Percentiles rank a stretch among this genome's conserved stretches.
Evolutionary conservation across 1,140 invertebrate species (phyloP).

Genomic region (Oncopeltus fasciatus): DNA sequence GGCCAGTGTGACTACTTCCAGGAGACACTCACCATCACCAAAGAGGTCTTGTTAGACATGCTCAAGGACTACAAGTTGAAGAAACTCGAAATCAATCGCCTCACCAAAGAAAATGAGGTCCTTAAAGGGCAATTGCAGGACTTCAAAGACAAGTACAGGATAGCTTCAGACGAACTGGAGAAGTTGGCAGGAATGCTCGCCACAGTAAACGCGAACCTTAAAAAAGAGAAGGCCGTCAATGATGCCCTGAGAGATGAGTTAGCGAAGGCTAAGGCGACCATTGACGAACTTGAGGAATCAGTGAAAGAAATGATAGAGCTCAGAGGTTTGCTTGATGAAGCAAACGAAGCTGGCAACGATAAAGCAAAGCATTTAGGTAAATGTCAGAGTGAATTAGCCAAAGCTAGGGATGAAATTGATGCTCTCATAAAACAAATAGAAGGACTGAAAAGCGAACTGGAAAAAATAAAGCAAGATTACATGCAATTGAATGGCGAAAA

Average conservation of each 20-base stretch:
- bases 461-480: not conserved
- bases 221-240: constrained; percentile 1
- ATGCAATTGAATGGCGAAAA: not conserved
- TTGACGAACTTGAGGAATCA: not conserved
- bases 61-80: constrained; percentile 5
- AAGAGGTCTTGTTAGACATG: not conserved
- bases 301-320: not conserved
- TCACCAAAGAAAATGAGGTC: not conserved
- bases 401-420: not conserved
- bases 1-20: constrained; percentile 9
- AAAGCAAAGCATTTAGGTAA: not conserved
- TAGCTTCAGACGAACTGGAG: constrained; percentile 9
- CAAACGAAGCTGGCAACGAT: not conserved
- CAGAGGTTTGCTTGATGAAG: not conserved
- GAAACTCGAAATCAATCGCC: not conserved
- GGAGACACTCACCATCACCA: not conserved
- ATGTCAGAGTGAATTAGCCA: not conserved
- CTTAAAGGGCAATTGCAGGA: not conserved
- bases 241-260: not conserved
- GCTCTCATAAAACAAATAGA: not conserved
- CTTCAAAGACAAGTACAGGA: not conserved
- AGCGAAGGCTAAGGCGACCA: not conserved
- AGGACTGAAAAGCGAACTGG: not conserved
- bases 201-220: not conserved
- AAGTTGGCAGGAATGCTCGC: not conserved